A percentile compares a stretch with the other conserved stretches of the same genome.
Evolutionary conservation across 2,888 invertebrate species (phyloP).

Genomic region (Clivina fossor): DNA sequence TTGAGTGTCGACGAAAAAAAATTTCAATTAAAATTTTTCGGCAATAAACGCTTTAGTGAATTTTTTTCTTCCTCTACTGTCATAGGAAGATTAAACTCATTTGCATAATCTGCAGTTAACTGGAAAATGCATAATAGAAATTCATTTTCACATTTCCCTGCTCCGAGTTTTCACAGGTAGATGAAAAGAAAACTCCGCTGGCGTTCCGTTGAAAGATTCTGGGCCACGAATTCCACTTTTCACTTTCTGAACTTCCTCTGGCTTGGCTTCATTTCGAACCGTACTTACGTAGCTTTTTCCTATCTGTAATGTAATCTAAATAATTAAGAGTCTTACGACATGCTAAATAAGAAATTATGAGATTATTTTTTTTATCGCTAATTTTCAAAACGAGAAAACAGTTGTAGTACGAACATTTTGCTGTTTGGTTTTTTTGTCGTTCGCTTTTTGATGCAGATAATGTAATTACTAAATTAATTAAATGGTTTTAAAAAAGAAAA

Average conservation of each 20-base stretch:
- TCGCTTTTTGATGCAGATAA: conserved; percentile 5
- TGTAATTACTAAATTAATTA: no score
- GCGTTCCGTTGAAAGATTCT: background rate
- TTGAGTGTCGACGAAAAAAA: conserved; percentile 14
- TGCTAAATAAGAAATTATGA: background rate
- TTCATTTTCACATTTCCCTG: conserved; percentile 17
- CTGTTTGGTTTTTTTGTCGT: background rate
- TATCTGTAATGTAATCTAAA: conserved; percentile 14
- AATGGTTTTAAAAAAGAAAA: no score
- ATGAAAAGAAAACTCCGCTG: conserved; percentile 15
- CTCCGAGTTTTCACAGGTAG: background rate
- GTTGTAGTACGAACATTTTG: conserved; percentile 11
- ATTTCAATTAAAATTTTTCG: conserved; percentile 22
- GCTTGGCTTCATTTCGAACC: no score
- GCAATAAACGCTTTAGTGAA: no score
- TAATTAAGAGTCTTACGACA: background rate
- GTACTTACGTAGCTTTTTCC: background rate
- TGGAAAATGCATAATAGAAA: conserved; percentile 23
- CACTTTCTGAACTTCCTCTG: no score
- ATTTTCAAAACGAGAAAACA: no score
- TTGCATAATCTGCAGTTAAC: conserved; percentile 22
- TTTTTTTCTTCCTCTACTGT: conserved; percentile 8
- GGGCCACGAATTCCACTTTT: no score
- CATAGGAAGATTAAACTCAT: conserved; percentile 27
- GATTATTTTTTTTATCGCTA: conserved; percentile 21